Evolutionary conservation across 2,888 invertebrate genomes (phyloP).

Genomic region (Leucania comma): DNA sequence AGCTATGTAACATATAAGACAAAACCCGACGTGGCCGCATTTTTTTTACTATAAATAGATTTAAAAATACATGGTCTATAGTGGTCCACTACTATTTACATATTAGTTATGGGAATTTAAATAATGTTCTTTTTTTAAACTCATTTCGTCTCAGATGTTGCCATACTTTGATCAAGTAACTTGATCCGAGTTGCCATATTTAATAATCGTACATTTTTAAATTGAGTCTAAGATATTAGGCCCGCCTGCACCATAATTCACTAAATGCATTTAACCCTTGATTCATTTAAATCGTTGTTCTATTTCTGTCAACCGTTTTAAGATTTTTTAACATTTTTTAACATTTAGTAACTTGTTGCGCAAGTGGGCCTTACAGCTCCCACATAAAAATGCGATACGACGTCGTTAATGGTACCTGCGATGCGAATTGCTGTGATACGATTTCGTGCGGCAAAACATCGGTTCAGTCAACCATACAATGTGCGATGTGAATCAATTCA

Average conservation of each 20-base stretch:
- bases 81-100: slow-evolving; percentile 73
- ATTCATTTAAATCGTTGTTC: neutral
- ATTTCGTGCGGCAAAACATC: no score
- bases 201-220: neutral
- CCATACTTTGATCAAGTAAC: no score
- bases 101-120: slow-evolving; percentile 11
- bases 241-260: neutral
- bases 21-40: slow-evolving; percentile 21
- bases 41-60: slow-evolving; percentile 37
- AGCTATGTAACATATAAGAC: slow-evolving; percentile 18
- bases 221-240: neutral
- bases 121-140: slow-evolving; percentile 10
- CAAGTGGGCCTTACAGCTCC: neutral
- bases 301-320: neutral
- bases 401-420: no score
- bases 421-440: no score
- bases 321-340: no score
- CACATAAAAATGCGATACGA: no score
- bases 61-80: slow-evolving; percentile 56
- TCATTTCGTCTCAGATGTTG: slow-evolving; percentile 28
- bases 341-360: neutral
- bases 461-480: no score
- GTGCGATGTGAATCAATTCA: no score
- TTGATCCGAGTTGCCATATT: no score
- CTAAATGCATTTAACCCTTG: neutral